Evolutionary conservation across 2,113 vertebrate genomes (phyloP), one percentile per base, ranked within the genome.

Genomic region (Hippocampus guttulatus): DNA sequence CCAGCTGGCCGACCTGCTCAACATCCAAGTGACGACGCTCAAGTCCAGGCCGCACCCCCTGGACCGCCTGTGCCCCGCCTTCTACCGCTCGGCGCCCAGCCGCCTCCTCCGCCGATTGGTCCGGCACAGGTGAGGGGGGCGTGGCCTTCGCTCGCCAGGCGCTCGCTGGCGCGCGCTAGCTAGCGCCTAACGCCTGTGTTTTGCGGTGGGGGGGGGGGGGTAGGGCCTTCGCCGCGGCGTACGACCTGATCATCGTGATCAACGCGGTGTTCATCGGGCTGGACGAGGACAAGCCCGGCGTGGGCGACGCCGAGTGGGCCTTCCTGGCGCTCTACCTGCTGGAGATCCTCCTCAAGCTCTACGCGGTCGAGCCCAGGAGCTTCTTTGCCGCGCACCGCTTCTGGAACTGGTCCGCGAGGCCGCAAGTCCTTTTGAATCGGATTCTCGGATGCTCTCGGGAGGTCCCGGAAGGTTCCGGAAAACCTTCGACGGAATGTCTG

Each of bases 291-390:
- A 92, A 89, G 5, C 92, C 93, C 3, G 47, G 93, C 27, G 92
- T 98, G 57, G 93, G 94, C 0, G 89, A 93, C 0, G 91, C 93
- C 0, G 95, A 97, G 68, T 98, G 97, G 96, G 89, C 84, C 3
- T 98, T 98, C 71, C 93, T 98, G 49, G 75, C 85, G 7, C 89
- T 97, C 1, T 98, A 98, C 55, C n/a, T 96, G 27, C 52, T 93
- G 3, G 95, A 98, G 91, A 95, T 98, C 72, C 88, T 98, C 45
- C 90, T 98, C 40, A 98, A 98, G 78, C 87, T 97, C n/a, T 98
- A 96, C 81, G 93, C 93, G 0, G 93, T 93, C 0, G 95, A 98
- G 73, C 96, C 95, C 0, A 86, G 92, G 16, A 81, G 84, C 0
- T 97, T 96, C 76, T 97, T 95, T 49, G 91, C 92, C 80, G 93